These are phyloP conservation scores for Orgyia antiqua DNA, from an alignment of 2,888 invertebrate genomes.

Conservation along the genomic window DNA sequence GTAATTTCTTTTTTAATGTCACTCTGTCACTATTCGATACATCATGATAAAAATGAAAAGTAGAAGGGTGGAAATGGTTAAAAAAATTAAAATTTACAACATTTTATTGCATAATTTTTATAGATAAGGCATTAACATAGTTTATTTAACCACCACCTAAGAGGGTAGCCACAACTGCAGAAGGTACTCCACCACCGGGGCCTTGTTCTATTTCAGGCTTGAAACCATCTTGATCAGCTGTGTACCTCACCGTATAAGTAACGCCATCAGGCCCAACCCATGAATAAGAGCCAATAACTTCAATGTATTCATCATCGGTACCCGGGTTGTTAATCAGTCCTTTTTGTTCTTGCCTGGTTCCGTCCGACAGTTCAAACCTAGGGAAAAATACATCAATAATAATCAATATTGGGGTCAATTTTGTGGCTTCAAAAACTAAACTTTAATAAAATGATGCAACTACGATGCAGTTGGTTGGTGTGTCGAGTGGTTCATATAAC, in stretches of 20 bases:
- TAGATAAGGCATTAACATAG: background rate
- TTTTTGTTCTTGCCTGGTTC: conserved; percentile 51
- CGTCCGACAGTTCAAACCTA: conserved; percentile 65
- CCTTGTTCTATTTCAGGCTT: conserved; percentile 65
- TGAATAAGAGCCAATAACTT: conserved; percentile 49
- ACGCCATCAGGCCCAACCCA: conserved; percentile 65
- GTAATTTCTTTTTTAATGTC: too few relatives aligned
- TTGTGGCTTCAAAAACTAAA: too few relatives aligned
- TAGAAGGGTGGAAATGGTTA: too few relatives aligned
- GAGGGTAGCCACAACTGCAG: conserved; percentile 20
- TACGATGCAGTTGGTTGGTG: too few relatives aligned
- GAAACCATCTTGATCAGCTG: conserved; percentile 75
- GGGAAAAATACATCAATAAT: too few relatives aligned
- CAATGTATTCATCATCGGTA: conserved; percentile 32
- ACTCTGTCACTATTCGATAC: too few relatives aligned
- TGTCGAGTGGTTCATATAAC: too few relatives aligned
- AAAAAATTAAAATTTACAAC: too few relatives aligned
- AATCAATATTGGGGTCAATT: too few relatives aligned
- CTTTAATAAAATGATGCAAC: too few relatives aligned
- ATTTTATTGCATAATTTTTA: background rate
- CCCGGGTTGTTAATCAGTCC: conserved; percentile 46
- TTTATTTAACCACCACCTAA: conserved; percentile 20
- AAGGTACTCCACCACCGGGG: conserved; percentile 34
- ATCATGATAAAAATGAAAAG: too few relatives aligned
- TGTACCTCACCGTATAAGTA: conserved; percentile 61